Base-by-base conservation (phyloP, 2,797 vertebrate species). In the Arremon brunneinucha region DNA sequence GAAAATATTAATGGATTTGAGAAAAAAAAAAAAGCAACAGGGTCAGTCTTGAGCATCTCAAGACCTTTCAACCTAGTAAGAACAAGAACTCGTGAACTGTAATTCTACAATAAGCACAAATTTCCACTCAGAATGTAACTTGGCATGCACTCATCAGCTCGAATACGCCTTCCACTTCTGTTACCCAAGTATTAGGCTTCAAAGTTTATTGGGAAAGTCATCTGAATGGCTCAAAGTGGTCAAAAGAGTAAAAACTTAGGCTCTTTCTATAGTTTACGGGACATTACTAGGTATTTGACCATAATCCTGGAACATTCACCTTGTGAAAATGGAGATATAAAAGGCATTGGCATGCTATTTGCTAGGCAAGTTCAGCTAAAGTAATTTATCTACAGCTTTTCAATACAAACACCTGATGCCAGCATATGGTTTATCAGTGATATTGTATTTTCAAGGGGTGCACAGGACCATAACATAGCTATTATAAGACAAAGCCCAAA, bases 81-180 rank as follows among this genome's bases (percentile, higher is more conserved):
- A 63, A 34, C 11, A 65, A 55, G 8, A 63, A 4, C 23, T 19
- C 10, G 12, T 7, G 3, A 89, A 55, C 16, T 4, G 3, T 13
- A 75, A 62, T 21, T 67, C 35, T 39, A 49, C 19, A 72, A 23
- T 6, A 79, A 47, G 13, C 21, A 49, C 3, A 14, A n/a, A 46
- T 2, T 37, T 30, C 37, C 34, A 43, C 11, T 53, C 14, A 26
- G 11, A 8, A 32, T 53, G 22, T 19, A 59, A 69, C 16, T 44
- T 43, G 5, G 20, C 2, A 24, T 0, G 0, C 26, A 60, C 3
- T 19, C 14, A 62, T 43, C 50, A 69, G 10, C 32, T 56, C 44
- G 91, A 77, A 79, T 1, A 72, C 6, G 37, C 24, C 17, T 79
- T 64, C 32, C 35, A 35, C 9, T 7, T 63, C 44, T 32, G 14